These are phyloP conservation scores for Psophia crepitans DNA, from an alignment of 2,113 vertebrate species.

Conservation along the genomic window DNA sequence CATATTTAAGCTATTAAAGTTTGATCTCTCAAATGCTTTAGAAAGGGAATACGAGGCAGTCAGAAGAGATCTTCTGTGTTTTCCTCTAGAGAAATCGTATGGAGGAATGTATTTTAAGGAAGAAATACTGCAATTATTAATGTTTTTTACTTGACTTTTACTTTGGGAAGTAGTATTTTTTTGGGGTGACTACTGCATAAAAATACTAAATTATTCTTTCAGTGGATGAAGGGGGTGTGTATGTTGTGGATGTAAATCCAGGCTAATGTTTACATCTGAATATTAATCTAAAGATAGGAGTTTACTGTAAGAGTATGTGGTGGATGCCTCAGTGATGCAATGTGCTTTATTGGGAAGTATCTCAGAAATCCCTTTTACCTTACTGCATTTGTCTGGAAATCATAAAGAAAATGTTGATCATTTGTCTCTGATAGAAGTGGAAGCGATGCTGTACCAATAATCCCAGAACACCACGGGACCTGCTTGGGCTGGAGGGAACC, in stretches of 20 bases:
- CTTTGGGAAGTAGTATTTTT: not conserved
- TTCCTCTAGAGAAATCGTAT: not conserved
- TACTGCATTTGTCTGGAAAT: not conserved
- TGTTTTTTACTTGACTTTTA: not conserved
- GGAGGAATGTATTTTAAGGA: not conserved
- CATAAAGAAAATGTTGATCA: not conserved
- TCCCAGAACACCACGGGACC: not conserved
- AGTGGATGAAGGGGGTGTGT: not conserved
- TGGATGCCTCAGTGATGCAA: not conserved
- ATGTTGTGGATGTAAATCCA: not conserved
- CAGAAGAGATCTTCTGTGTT: not conserved
- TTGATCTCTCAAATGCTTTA: not conserved
- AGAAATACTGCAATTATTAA: not conserved
- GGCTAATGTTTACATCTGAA: not conserved
- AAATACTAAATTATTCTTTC: not conserved
- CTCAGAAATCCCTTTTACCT: not conserved
- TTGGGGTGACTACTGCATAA: not conserved
- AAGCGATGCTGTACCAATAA: not conserved
- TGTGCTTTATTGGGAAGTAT: not conserved
- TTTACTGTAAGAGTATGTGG: not conserved
- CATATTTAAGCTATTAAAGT: not conserved
- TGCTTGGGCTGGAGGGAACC: not conserved
- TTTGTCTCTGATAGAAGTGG: not conserved
- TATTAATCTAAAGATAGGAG: not conserved
- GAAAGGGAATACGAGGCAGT: not conserved